Conservation (phyloP, 1,140 invertebrate species). For the Camponotus pennsylvanicus region DNA sequence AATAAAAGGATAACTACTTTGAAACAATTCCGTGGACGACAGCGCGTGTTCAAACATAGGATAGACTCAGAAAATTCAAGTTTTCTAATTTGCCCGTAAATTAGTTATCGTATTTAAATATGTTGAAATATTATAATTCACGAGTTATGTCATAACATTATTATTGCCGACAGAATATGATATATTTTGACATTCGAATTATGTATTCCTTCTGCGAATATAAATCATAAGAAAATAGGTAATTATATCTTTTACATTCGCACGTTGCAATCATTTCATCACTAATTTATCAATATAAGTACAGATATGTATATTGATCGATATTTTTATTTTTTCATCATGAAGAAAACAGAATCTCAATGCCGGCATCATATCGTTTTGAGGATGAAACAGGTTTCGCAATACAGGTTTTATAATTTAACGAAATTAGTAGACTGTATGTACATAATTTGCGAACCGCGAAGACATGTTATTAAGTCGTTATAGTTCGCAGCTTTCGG, state of each 20-base stretch:
- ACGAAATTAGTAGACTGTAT: background rate
- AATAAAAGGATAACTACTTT: slow-evolving; percentile 26
- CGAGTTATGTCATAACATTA: background rate
- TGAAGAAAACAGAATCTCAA: background rate
- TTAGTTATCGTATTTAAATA: background rate
- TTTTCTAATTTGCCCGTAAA: background rate
- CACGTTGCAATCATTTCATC: background rate
- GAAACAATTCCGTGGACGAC: background rate
- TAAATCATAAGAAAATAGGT: background rate
- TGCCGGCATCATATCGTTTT: background rate
- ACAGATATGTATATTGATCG: background rate
- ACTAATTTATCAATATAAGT: background rate
- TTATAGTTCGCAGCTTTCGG: slow-evolving; percentile 36
- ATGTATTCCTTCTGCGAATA: background rate
- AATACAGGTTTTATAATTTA: slow-evolving; percentile 5
- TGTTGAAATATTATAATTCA: background rate
- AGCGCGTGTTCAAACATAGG: background rate
- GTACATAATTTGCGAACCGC: slow-evolving; percentile 12
- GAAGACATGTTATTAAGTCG: slow-evolving; percentile 25
- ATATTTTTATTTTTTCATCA: background rate
- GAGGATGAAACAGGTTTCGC: background rate
- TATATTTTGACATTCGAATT: background rate
- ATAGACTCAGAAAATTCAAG: background rate
- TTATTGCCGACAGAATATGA: background rate
- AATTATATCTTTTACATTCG: background rate